Conservation (phyloP, 2,113 vertebrate species). For the Myotis lucifugus region DNA sequence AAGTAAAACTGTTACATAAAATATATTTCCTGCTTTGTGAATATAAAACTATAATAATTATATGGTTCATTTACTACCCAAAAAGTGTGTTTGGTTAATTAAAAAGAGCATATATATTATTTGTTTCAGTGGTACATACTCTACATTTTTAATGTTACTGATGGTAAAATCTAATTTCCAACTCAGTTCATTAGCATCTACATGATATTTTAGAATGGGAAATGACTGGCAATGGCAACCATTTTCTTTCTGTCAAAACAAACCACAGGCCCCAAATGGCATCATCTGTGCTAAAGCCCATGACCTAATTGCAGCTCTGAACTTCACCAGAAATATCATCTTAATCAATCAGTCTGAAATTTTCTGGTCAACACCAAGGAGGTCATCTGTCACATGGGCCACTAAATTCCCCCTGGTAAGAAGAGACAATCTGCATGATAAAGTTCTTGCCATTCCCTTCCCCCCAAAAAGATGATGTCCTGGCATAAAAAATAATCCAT, state of each 20-base stretch:
- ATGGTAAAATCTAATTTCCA: constrained; percentile 60
- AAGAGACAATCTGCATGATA: neutral
- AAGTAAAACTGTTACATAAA: constrained; percentile 63
- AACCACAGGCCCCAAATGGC: neutral
- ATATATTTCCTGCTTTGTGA: constrained; percentile 61
- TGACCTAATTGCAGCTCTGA: neutral
- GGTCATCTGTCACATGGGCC: neutral
- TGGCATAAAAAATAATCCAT: neutral
- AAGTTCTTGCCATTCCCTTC: neutral
- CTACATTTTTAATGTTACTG: constrained; percentile 55
- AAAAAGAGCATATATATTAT: constrained; percentile 66
- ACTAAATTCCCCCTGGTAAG: no score
- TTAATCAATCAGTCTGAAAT: neutral
- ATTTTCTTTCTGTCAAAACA: neutral
- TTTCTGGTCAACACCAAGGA: neutral
- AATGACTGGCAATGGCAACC: neutral
- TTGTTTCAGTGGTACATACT: constrained; percentile 32
- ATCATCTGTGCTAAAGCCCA: neutral
- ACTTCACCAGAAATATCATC: neutral
- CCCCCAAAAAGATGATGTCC: neutral
- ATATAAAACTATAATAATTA: constrained; percentile 68
- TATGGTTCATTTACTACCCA: constrained; percentile 59
- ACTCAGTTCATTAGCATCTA: neutral
- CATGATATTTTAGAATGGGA: neutral
- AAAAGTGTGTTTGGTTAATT: constrained; percentile 62